These are phyloP conservation scores for Nematostella vectensis DNA, from an alignment of 92 coral and sea anemone species.

Conservation along the genomic window DNA sequence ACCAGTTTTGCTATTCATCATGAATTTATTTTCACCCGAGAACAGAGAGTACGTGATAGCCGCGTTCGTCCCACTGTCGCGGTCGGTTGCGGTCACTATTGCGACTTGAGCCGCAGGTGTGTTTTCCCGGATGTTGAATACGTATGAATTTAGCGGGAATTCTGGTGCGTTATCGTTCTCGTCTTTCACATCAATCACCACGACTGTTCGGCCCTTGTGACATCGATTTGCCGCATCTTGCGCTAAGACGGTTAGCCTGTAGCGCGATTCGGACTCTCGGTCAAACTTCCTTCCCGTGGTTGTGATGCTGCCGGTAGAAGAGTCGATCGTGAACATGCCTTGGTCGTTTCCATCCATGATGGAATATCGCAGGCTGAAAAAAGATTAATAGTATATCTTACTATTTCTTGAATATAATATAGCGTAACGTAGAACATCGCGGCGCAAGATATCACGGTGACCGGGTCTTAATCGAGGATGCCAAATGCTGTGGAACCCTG, in stretches of 20 bases:
- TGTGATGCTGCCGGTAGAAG: conserved; percentile 26
- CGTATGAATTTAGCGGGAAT: conserved; percentile 23
- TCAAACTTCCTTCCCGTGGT: conserved; percentile 36
- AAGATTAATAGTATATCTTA: background rate
- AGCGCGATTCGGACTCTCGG: conserved; percentile 39
- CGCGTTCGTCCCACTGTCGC: conserved; percentile 38
- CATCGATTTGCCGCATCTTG: conserved; percentile 41
- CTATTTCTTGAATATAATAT: too few relatives aligned
- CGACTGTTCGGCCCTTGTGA: conserved; percentile 82
- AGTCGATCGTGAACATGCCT: conserved; percentile 33
- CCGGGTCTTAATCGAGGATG: too few relatives aligned
- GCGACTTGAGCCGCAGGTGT: conserved; percentile 30
- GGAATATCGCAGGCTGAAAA: conserved; percentile 46
- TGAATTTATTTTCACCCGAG: conserved; percentile 23
- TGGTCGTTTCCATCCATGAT: conserved; percentile 52
- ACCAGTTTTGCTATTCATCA: conserved; percentile 35
- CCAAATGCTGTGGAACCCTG: too few relatives aligned
- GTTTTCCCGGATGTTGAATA: conserved; percentile 37
- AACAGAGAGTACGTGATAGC: conserved; percentile 30
- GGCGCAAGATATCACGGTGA: too few relatives aligned
- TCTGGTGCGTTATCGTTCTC: conserved; percentile 49
- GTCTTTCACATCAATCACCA: conserved; percentile 41
- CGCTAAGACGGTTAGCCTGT: conserved; percentile 52
- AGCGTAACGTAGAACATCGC: too few relatives aligned
- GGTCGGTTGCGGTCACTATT: conserved; percentile 57